Conservation (phyloP, 2,888 invertebrate species). For the Glomeris marginata region DNA sequence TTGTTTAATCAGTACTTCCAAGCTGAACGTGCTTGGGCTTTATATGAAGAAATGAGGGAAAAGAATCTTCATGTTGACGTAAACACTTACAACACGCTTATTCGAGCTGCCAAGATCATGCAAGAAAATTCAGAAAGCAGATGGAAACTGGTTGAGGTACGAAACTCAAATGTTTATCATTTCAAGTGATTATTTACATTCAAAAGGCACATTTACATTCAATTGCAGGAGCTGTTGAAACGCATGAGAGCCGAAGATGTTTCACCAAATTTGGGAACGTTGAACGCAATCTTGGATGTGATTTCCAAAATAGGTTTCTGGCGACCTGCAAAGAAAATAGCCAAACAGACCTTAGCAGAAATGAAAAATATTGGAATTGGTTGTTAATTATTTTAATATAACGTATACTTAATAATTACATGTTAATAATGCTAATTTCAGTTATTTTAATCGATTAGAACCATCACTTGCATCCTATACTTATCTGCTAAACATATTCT, state of each 20-base stretch:
- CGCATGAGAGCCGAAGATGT: slow-evolving; percentile 45
- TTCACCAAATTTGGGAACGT: slow-evolving; percentile 48
- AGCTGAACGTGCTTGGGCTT: slow-evolving; percentile 22
- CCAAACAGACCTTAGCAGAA: slow-evolving; percentile 42
- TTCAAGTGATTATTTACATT: background rate
- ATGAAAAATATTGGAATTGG: slow-evolving; percentile 48
- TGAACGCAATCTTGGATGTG: slow-evolving; percentile 45
- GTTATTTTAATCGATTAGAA: slow-evolving; percentile 22
- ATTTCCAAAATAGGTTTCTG: slow-evolving; percentile 34
- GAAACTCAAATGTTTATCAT: background rate
- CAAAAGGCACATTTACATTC: background rate
- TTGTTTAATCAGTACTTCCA: slow-evolving; percentile 13
- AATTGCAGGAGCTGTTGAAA: slow-evolving; percentile 39
- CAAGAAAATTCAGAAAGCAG: slow-evolving; percentile 49
- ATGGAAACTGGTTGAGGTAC: slow-evolving; percentile 41
- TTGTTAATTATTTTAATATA: background rate
- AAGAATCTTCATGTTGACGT: slow-evolving; percentile 47
- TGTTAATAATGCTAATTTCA: background rate
- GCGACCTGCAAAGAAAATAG: slow-evolving; percentile 31
- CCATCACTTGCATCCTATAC: slow-evolving; percentile 63
- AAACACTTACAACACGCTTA: slow-evolving; percentile 51
- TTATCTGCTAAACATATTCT: slow-evolving; percentile 51
- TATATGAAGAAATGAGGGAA: slow-evolving; percentile 32
- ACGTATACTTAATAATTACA: background rate
- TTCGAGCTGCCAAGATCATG: slow-evolving; percentile 44